Conservation (phyloP, 2,797 vertebrate species). For the Sebastes iracundus region DNA sequence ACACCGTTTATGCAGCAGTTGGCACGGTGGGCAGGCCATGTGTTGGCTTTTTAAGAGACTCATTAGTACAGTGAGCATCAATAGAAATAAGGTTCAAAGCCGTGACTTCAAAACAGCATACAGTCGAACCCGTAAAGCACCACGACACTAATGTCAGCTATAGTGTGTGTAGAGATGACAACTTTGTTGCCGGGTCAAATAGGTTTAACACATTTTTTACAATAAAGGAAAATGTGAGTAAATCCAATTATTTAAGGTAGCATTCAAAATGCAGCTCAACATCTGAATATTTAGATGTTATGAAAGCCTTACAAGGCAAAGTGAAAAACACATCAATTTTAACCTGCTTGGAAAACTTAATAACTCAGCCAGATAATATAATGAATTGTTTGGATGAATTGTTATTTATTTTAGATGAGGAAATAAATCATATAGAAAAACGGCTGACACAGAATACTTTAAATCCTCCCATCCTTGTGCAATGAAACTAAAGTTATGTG, state of each 20-base stretch:
- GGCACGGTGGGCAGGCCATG: conserved; percentile 48
- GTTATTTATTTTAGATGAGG: neutral
- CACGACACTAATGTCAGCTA: neutral
- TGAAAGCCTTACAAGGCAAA: neutral
- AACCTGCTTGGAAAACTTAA: neutral
- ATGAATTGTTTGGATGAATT: neutral
- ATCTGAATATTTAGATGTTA: neutral
- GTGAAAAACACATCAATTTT: neutral
- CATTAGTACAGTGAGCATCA: conserved; percentile 40
- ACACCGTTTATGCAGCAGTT: conserved; percentile 54
- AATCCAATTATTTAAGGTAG: neutral
- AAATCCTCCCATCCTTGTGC: neutral
- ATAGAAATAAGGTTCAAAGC: conserved; percentile 17
- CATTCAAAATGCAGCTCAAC: neutral
- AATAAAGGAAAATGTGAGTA: neutral
- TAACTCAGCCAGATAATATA: neutral
- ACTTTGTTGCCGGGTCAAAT: neutral
- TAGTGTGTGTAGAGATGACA: neutral
- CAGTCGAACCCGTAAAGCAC: neutral
- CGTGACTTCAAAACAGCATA: neutral
- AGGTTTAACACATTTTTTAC: neutral
- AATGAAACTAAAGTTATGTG: neutral
- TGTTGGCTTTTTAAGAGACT: conserved; percentile 59
- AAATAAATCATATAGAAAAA: neutral
- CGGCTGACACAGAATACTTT: neutral